These are phyloP conservation scores for Drosophila navojoa DNA, from an alignment of 1,140 invertebrate genomes.

Conservation along the genomic window DNA sequence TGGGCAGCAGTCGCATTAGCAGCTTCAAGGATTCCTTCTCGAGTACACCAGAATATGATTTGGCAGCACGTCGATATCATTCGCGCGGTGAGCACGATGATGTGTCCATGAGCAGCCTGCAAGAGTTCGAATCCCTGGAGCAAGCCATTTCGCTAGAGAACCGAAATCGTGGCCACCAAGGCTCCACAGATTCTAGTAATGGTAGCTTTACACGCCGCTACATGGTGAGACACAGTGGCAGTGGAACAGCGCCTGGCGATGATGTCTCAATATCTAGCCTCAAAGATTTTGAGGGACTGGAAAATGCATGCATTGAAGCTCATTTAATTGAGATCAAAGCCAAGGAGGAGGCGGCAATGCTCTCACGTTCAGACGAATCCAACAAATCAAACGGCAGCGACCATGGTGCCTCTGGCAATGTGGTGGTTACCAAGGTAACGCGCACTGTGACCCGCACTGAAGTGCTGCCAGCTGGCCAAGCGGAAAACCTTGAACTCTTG, in stretches of 20 bases:
- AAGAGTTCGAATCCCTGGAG: constrained; percentile 97
- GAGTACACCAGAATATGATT: constrained; percentile 92
- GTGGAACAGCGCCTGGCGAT: constrained; percentile 89
- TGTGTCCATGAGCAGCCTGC: constrained; percentile 94
- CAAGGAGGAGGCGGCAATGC: constrained; percentile 92
- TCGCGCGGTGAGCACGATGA: constrained; percentile 95
- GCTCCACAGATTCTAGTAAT: constrained; percentile 91
- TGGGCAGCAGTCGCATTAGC: constrained; percentile 90
- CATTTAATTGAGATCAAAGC: constrained; percentile 92
- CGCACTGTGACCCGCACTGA: constrained; percentile 84
- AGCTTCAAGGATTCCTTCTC: constrained; percentile 91
- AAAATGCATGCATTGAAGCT: constrained; percentile 93
- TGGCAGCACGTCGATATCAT: constrained; percentile 91
- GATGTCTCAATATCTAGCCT: constrained; percentile 95
- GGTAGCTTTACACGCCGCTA: constrained; percentile 89
- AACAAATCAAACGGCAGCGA: constrained; percentile 85
- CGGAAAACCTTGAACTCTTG: constrained; percentile 79
- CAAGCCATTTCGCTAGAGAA: constrained; percentile 89
- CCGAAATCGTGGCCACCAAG: constrained; percentile 87
- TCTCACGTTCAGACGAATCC: constrained; percentile 86
- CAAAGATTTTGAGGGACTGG: constrained; percentile 97
- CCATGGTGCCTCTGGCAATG: constrained; percentile 71
- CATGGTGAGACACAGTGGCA: constrained; percentile 86
- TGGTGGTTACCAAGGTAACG: constrained; percentile 67
- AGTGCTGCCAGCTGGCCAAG: constrained; percentile 84